Evolutionary conservation across 2,113 vertebrate genomes (phyloP).

Genomic region (Psettodes erumei): DNA sequence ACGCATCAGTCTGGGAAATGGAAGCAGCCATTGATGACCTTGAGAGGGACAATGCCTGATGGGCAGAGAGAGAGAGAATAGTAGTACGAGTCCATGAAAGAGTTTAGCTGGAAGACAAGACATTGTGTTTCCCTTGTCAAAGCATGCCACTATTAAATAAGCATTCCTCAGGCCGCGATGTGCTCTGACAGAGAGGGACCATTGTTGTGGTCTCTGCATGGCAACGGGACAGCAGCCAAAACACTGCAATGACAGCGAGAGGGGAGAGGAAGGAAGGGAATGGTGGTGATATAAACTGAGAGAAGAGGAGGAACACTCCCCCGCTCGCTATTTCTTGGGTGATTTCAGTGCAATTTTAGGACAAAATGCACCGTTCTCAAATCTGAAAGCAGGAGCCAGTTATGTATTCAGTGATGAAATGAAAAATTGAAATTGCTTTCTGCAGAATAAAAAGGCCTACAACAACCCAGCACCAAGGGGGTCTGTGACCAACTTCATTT

Average conservation of each 20-base stretch:
- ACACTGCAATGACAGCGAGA: slow-evolving; percentile 68
- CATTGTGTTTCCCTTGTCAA: slow-evolving; percentile 53
- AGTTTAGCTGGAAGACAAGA: slow-evolving; percentile 58
- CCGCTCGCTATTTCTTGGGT: background rate
- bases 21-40: slow-evolving; percentile 43
- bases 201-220: slow-evolving; percentile 76
- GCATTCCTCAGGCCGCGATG: slow-evolving; percentile 69
- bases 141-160: slow-evolving; percentile 72
- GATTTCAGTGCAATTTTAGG: background rate
- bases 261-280: slow-evolving; percentile 18
- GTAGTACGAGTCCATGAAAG: slow-evolving; percentile 53
- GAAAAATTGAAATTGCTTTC: background rate
- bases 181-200: slow-evolving; percentile 69
- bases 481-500: background rate
- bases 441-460: background rate
- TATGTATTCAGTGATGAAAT: background rate
- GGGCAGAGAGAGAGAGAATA: slow-evolving; percentile 8
- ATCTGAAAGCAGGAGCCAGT: background rate
- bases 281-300: slow-evolving; percentile 36
- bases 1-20: slow-evolving; percentile 30
- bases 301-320: slow-evolving; percentile 31
- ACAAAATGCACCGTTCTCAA: slow-evolving; percentile 8
- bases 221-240: slow-evolving; percentile 73
- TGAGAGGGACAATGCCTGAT: slow-evolving; percentile 15
- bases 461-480: background rate